Percentiles rank a stretch among this genome's conserved stretches.
Conservation (phyloP, 2,797 vertebrate species). For the Peromyscus eremicus region DNA sequence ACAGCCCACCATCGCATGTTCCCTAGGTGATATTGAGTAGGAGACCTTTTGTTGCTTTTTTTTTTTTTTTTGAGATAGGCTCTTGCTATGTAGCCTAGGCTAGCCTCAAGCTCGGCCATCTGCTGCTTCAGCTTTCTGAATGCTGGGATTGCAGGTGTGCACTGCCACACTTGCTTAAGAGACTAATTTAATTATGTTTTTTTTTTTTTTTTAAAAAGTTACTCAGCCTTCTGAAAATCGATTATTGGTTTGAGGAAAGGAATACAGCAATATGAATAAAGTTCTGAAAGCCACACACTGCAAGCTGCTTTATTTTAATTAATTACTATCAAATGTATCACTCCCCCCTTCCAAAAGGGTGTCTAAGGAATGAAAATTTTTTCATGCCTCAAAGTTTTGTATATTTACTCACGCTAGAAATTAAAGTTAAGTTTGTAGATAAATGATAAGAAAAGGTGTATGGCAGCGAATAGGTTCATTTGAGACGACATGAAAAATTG, state of each 20-base stretch:
- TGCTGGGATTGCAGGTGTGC: background rate
- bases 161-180: background rate
- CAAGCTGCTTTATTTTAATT: background rate
- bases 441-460: background rate
- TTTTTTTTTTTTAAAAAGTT: constrained; percentile 22
- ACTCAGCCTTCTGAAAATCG: background rate
- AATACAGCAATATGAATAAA: constrained; percentile 13
- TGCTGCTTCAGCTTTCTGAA: background rate
- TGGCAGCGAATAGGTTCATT: background rate
- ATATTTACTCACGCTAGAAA: background rate
- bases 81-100: background rate
- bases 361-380: constrained; percentile 1
- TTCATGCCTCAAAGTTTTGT: background rate
- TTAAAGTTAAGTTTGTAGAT: constrained; percentile 19
- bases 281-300: background rate
- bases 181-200: background rate
- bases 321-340: background rate
- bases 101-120: background rate
- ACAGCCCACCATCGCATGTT: background rate
- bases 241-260: constrained; percentile 38
- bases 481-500: constrained; percentile 11
- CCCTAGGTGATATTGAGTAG: background rate
- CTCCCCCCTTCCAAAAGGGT: background rate
- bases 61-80: background rate
- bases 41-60: background rate